Base-by-base conservation (phyloP, 2,888 invertebrate genomes). In the Pseudeuparius sepicola region DNA sequence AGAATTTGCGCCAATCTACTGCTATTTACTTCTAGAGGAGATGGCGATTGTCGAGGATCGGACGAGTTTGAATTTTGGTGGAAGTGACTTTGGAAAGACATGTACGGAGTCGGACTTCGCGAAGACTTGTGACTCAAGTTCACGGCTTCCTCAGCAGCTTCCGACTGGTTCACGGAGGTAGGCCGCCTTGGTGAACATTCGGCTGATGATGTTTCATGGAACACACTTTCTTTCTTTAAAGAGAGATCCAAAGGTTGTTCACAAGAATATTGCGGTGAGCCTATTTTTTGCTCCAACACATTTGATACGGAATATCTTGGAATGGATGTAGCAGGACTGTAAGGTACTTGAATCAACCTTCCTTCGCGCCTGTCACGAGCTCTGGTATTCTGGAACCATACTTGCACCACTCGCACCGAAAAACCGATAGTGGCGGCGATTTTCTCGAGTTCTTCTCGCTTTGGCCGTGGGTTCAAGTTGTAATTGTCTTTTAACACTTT, bases 311-410 rank as follows among this genome's bases (percentile, higher is more conserved):
- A 31, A 33, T 45, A 47, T n/a, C 46, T 39, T 34, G 50, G 43
- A 12, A 49, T 44, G 5, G 50, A 32, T n/a, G 56, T 49, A 32
- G 56, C 49, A 3, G 64, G 62, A 40, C 57, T 60, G 45, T 60
- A 64, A 24, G 65, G 64, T 28, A 65, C 61, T 42, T 64, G 63
- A 38, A 69, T 64, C 27, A 68, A 51, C 27, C 69, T 56, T 4
- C 71, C 72, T 54, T 78, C 77, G 32, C 88, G 73, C 28, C 90
- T 74, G 54, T 89, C 89, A 33, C 90, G 72, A 0, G 93, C 93
- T 44, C 93, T 73, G 45, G 87, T 88, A 60, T 94, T 94, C 66
- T 94, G 94, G 59, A 94, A 94, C 93, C 94, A 94, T 4, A 93
- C 94, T 68, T 93, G 82, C 3, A 86, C 84, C 2, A 87, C 86